Evolutionary conservation across 2,797 vertebrate genomes (phyloP).

Genomic region (Enteromius fasciolatus): DNA sequence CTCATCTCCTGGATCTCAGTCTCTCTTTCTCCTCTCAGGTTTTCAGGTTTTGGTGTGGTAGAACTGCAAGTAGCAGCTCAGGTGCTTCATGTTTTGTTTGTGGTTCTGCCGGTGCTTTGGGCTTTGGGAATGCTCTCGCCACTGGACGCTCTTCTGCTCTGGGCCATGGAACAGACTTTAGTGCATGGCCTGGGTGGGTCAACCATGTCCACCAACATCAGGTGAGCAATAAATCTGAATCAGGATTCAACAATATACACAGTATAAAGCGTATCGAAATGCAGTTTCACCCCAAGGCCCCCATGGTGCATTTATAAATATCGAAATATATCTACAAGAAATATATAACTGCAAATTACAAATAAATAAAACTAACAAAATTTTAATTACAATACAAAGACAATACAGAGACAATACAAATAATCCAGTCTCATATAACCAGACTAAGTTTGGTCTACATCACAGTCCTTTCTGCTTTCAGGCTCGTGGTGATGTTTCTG

Average conservation of each 20-base stretch:
- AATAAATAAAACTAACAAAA: too few relatives aligned
- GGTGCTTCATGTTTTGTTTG: conserved; percentile 91
- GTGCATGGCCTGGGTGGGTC: conserved; percentile 95
- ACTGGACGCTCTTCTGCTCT: conserved; percentile 91
- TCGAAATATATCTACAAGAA: too few relatives aligned
- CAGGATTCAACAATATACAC: too few relatives aligned
- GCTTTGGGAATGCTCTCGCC: conserved; percentile 91
- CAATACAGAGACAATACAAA: too few relatives aligned
- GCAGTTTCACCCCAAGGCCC: too few relatives aligned
- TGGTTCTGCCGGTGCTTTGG: conserved; percentile 94
- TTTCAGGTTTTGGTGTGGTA: conserved; percentile 79
- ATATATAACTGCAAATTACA: too few relatives aligned
- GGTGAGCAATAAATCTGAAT: conserved; percentile 73
- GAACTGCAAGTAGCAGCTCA: conserved; percentile 88
- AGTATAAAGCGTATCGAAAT: too few relatives aligned
- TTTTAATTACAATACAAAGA: too few relatives aligned
- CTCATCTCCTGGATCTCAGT: neutral
- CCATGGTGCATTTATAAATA: too few relatives aligned
- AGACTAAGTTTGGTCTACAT: neutral
- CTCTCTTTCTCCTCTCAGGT: conserved; percentile 72
- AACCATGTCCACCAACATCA: conserved; percentile 90
- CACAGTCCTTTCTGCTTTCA: conserved; percentile 62
- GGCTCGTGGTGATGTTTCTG: conserved; percentile 91
- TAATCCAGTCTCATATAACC: too few relatives aligned
- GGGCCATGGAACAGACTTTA: conserved; percentile 93